Evolutionary conservation across 2,113 vertebrate genomes (phyloP).

Genomic region (Misgurnus mizolepis): DNA sequence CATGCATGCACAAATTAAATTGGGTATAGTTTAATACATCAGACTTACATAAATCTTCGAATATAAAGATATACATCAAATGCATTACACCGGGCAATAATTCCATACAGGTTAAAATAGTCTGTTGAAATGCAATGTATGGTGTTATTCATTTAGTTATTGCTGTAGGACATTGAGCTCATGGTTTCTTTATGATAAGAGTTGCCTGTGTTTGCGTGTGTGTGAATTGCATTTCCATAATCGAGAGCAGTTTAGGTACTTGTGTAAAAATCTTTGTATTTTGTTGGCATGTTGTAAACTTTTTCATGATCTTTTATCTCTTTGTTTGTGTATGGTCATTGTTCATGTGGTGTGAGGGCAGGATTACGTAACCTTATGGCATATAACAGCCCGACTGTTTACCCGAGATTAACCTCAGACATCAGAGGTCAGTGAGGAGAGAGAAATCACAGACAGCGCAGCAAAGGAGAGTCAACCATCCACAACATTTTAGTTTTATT

Average conservation of each 20-base stretch:
- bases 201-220: background rate
- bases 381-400: background rate
- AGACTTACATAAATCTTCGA: too few relatives aligned
- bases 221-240: background rate
- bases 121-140: background rate
- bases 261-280: background rate
- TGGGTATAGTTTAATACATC: background rate
- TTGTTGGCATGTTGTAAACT: background rate
- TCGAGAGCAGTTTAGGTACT: too few relatives aligned
- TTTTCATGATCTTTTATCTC: background rate
- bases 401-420: constrained; percentile 35
- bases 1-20: background rate
- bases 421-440: background rate
- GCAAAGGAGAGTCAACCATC: too few relatives aligned
- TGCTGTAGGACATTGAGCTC: constrained; percentile 1
- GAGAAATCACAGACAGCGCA: too few relatives aligned
- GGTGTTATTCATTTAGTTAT: background rate
- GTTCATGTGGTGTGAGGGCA: background rate
- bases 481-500: too few relatives aligned
- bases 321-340: background rate
- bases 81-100: background rate
- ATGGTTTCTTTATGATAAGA: constrained; percentile 2
- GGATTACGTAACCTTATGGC: background rate
- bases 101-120: background rate
- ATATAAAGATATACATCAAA: background rate